Evolutionary conservation across 2,888 invertebrate genomes (phyloP).

Genomic region (Drosophila pegasa): DNA sequence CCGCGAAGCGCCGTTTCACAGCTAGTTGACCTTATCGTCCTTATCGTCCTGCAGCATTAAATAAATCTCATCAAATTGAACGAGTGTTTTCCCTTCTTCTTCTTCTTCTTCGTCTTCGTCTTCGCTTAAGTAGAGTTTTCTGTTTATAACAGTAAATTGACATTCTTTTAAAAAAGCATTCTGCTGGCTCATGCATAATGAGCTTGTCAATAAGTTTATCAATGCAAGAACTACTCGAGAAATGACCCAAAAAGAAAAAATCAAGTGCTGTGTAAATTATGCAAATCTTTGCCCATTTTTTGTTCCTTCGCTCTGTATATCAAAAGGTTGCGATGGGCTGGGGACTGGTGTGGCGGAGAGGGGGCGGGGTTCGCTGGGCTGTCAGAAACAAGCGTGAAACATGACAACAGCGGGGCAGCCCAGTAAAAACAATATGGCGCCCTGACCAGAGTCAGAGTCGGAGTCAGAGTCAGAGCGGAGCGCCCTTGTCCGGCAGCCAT

Average conservation of each 20-base stretch:
- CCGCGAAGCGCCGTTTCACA: background rate
- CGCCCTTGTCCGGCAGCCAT: constrained; percentile 46
- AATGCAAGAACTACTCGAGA: constrained; percentile 62
- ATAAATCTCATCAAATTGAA: background rate
- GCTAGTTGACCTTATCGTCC: too few relatives aligned
- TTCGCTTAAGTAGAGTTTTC: constrained; percentile 6
- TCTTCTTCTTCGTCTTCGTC: background rate
- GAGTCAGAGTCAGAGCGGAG: constrained; percentile 2
- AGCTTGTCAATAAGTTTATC: constrained; percentile 77
- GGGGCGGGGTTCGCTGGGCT: constrained; percentile 50
- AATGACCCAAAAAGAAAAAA: constrained; percentile 62
- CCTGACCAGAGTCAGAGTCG: constrained; percentile 38
- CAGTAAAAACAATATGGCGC: constrained; percentile 77
- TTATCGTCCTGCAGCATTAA: background rate
- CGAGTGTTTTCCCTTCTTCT: background rate
- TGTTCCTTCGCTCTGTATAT: constrained; percentile 5
- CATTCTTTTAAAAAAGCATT: constrained; percentile 23
- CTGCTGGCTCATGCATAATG: constrained; percentile 51
- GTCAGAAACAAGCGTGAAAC: constrained; percentile 77
- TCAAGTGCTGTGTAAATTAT: constrained; percentile 76
- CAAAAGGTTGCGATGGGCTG: constrained; percentile 13
- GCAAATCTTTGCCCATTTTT: constrained; percentile 69
- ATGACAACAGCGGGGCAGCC: constrained; percentile 64
- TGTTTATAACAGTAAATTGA: constrained; percentile 9
- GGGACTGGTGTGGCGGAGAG: background rate